A percentile compares a stretch with the other conserved stretches of the same genome.
Conservation (phyloP, 2,797 vertebrate species). For the Clarias fuscus region DNA sequence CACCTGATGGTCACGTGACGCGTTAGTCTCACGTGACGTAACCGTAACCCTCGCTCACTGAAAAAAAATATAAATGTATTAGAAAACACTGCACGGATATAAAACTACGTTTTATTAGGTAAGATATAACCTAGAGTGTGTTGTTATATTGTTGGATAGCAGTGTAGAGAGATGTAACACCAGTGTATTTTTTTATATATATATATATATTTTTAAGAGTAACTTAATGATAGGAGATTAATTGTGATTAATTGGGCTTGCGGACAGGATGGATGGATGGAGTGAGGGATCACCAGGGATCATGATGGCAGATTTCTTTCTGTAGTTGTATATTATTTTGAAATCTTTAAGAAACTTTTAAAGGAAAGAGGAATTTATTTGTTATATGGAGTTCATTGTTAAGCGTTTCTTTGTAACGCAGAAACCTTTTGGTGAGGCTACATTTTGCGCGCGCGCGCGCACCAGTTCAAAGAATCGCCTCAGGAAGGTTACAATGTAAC, state of each 20-base stretch:
- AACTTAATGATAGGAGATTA: neutral
- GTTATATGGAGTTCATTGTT: no score
- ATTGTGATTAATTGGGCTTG: neutral
- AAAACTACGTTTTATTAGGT: neutral
- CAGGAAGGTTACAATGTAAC: neutral
- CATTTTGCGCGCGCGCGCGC: neutral
- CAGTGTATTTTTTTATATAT: no score
- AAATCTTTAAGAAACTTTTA: no score
- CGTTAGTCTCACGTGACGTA: neutral
- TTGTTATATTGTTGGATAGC: neutral
- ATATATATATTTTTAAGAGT: neutral
- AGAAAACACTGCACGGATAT: neutral
- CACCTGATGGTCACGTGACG: slow-evolving; percentile 13
- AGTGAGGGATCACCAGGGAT: no score
- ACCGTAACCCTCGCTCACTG: no score
- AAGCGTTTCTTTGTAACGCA: neutral
- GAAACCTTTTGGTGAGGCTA: no score
- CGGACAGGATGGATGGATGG: neutral
- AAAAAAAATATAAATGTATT: neutral
- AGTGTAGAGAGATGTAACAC: neutral
- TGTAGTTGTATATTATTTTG: neutral
- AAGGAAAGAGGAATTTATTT: neutral
- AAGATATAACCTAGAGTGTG: neutral
- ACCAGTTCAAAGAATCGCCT: neutral
- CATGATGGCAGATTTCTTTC: neutral